Evolutionary conservation across 2,797 vertebrate species (phyloP), one percentile per base, ranked within the genome.

Genomic region (Poeciliopsis turneri): DNA sequence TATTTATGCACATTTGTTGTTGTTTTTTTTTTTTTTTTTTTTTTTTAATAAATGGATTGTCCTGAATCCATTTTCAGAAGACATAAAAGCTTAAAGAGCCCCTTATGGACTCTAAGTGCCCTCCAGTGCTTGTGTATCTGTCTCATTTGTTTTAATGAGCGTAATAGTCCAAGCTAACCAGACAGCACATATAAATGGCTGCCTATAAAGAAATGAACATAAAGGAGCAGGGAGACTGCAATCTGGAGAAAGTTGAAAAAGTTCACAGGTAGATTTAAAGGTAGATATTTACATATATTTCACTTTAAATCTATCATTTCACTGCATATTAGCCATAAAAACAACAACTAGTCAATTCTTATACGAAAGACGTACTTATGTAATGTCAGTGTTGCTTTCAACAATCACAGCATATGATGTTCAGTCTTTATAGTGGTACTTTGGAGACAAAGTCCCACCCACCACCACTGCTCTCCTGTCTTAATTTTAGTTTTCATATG

Each of bases 21-120:
- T 20, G 0, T 1, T 46, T 76, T 36, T 36, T 2, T 36, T 36
- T 7, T 45, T 76, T n/a, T 59, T 88, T 6, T 12, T 0, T 46
- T 77, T n/a, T 59, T 88, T 90, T 88, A 90, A 92, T 80, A 75
- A 55, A 16, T 28, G 78, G 4, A 90, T 90, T 90, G 88, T 90
- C 86, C 87, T 9, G 11, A 83, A 77, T 86, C 77, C 85, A 61
- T 91, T 83, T 64, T 74, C 75, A 43, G 74, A 74, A 82, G 74
- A 75, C 72, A 72, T 82, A 80, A 82, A 85, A 79, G 81, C 78
- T 82, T 75, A 79, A 79, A 79, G 72, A 88, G 70, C 41, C 74
- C n/a, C 41, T 70, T 28, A 80, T 59, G 53, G 75, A 85, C 68
- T 53, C 33, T 1, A 53, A 79, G 80, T 77, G 53, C 55, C 78